Evolutionary conservation across 2,797 vertebrate genomes (phyloP).

Genomic region (Tragopan temminckii): DNA sequence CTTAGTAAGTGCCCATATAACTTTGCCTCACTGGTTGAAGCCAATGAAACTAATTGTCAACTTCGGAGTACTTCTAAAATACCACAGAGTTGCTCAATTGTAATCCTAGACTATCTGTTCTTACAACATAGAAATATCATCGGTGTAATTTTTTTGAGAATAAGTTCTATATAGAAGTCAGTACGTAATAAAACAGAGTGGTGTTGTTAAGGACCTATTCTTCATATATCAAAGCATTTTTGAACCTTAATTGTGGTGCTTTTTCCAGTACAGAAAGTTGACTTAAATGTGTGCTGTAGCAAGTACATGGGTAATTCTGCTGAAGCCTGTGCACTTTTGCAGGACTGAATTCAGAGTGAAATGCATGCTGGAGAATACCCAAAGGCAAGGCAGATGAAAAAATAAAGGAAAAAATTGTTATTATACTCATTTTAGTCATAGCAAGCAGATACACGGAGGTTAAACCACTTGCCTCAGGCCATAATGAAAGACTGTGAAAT

Average conservation of each 20-base stretch:
- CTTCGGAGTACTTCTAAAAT: background rate
- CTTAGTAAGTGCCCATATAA: background rate
- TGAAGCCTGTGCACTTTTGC: constrained; percentile 1
- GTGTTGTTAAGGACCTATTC: background rate
- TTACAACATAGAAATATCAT: background rate
- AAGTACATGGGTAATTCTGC: constrained; percentile 9
- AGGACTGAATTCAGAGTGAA: constrained; percentile 17
- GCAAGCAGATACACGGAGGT: constrained; percentile 46
- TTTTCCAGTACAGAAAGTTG: background rate
- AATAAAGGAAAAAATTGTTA: constrained; percentile 3
- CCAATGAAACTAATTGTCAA: background rate
- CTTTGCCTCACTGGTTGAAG: background rate
- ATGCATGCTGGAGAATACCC: constrained; percentile 45
- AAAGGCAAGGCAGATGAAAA: constrained; percentile 42
- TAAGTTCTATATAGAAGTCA: background rate
- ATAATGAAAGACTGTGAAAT: constrained; percentile 14
- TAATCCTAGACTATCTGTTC: background rate
- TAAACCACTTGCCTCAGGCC: constrained; percentile 35
- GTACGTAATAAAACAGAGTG: background rate
- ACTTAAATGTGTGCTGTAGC: background rate
- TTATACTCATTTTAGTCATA: constrained; percentile 49
- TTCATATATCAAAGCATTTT: background rate
- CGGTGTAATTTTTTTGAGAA: background rate
- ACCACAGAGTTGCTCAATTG: background rate
- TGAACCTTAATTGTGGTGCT: background rate